phyloP scores from a whole-genome alignment of 1,140 invertebrate species.

The Belonocnema kinseyi region DNA sequence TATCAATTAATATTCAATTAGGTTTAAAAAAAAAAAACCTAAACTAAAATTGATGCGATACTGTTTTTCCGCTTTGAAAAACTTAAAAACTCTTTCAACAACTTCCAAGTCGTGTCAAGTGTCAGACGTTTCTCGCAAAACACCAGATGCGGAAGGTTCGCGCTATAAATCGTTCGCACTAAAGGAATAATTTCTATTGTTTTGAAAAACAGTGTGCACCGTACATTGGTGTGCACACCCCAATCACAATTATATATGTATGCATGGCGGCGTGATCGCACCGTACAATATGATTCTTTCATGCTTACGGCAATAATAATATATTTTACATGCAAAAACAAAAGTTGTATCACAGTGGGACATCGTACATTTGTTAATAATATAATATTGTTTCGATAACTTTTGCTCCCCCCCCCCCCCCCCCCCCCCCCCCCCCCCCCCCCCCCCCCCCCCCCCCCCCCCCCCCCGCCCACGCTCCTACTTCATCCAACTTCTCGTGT shows the following conservation, averaged over 20 bases:
- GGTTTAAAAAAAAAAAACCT: not conserved
- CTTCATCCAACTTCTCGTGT: constrained; percentile 34
- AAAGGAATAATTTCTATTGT: constrained; percentile 50
- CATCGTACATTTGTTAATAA: constrained; percentile 73
- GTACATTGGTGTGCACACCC: constrained; percentile 41
- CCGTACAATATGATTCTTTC: constrained; percentile 52
- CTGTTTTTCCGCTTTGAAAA: not conserved
- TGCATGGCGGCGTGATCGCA: constrained; percentile 22
- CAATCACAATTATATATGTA: constrained; percentile 54
- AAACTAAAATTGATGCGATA: not conserved
- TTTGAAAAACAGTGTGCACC: constrained; percentile 47
- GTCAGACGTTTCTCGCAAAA: constrained; percentile 46
- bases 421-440: not conserved
- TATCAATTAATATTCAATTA: not conserved
- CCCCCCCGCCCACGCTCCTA: not conserved
- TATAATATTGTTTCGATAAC: constrained; percentile 68
- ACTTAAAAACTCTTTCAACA: not conserved
- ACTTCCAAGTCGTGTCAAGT: constrained; percentile 33
- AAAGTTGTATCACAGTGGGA: constrained; percentile 75
- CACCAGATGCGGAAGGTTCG: constrained; percentile 19
- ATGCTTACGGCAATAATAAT: constrained; percentile 70
- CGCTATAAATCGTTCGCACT: constrained; percentile 50
- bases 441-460: not conserved
- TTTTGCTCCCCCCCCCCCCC: constrained; percentile 28
- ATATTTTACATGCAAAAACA: constrained; percentile 74